Evolutionary conservation across 1,140 invertebrate species (phyloP).

Genomic region (Colletes latitarsis): DNA sequence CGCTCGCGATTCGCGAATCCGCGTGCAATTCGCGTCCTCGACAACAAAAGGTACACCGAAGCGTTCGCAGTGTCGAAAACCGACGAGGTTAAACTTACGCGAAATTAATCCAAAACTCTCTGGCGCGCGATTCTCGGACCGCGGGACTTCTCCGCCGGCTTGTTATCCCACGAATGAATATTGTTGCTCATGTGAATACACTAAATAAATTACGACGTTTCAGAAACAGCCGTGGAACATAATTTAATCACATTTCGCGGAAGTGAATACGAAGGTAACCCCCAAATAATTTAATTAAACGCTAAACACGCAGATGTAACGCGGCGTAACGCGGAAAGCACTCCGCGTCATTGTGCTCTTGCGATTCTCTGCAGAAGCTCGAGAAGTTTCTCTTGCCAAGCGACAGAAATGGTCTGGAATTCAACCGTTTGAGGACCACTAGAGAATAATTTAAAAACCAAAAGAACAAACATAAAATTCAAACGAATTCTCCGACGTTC

Average conservation of each 20-base stretch:
- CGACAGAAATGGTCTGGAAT: background rate
- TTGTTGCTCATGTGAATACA: constrained; percentile 66
- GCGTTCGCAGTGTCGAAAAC: constrained; percentile 50
- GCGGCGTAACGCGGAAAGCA: constrained; percentile 14
- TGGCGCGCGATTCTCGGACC: background rate
- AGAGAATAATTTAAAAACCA: no score
- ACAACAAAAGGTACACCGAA: constrained; percentile 35
- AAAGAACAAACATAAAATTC: no score
- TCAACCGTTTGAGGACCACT: background rate
- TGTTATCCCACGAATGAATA: constrained; percentile 56
- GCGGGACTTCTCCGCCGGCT: constrained; percentile 13
- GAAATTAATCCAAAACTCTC: constrained; percentile 58
- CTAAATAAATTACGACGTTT: constrained; percentile 66
- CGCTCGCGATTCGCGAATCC: background rate
- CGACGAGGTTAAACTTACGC: constrained; percentile 61
- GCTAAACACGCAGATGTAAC: constrained; percentile 50
- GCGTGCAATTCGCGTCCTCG: background rate
- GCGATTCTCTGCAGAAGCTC: constrained; percentile 5
- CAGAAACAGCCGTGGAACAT: constrained; percentile 61
- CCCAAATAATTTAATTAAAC: constrained; percentile 63
- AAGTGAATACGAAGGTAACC: constrained; percentile 51
- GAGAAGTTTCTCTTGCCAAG: background rate
- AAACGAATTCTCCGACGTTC: no score
- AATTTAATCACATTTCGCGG: constrained; percentile 61
- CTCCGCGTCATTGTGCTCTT: background rate